phyloP scores from a whole-genome alignment of 2,797 vertebrate species.

The Coranthus polyacanthus region DNA sequence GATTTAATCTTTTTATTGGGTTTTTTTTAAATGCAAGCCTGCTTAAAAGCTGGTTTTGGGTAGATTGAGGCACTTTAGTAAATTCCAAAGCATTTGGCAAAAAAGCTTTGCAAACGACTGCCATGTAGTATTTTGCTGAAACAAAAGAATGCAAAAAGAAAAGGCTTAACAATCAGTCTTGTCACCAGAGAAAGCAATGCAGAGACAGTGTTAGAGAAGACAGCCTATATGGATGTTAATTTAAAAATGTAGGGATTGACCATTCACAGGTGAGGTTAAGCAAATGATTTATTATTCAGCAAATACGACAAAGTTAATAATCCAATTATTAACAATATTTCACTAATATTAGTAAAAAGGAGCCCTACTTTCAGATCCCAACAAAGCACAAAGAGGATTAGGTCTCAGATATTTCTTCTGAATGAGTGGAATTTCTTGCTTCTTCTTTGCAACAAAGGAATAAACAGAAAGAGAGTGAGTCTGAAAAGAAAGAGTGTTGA shows the following conservation, averaged over 20 bases:
- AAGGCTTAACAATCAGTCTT: neutral
- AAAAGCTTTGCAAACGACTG: constrained; percentile 13
- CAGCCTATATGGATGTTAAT: no score
- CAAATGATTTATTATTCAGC: neutral
- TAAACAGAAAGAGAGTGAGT: no score
- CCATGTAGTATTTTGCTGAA: constrained; percentile 2
- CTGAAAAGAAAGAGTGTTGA: no score
- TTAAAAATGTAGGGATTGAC: neutral
- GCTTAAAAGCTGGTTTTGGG: constrained; percentile 9
- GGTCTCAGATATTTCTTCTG: neutral
- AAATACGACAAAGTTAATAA: no score
- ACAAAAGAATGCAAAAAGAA: constrained; percentile 16
- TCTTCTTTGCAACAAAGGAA: no score
- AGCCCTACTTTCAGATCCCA: neutral
- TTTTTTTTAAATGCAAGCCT: constrained; percentile 1
- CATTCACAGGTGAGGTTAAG: neutral
- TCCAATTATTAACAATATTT: neutral
- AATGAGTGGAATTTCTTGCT: neutral
- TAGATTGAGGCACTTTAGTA: constrained; percentile 5
- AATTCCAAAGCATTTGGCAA: constrained; percentile 25
- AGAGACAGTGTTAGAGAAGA: neutral
- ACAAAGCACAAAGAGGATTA: neutral
- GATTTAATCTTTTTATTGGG: neutral
- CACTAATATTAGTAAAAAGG: neutral
- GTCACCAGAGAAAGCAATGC: neutral